Base-by-base conservation (phyloP, 2,113 vertebrate species). In the Apteryx mantelli region DNA sequence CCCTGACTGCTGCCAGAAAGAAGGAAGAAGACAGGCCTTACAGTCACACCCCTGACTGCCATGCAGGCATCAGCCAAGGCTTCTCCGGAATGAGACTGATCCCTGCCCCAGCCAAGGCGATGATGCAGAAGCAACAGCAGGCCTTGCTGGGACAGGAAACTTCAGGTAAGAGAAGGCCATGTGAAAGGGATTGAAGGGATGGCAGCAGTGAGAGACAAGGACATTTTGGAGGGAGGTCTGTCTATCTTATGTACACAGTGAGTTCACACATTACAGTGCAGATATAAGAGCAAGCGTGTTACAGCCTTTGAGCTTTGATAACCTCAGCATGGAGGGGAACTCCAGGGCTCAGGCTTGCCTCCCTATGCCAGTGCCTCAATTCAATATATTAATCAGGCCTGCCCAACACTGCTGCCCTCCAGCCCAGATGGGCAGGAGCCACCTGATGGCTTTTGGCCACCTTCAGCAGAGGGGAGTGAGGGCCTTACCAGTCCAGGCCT, bases 401-500 rank as follows among this genome's bases (percentile, higher is more conserved):
- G 36, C 36, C 44, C 68, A 36, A 53, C 65, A 11, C 21, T 0
- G 1, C 24, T 36, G 34, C 68, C 50, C 32, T 19, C 50, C 28
- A 84, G 52, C 52, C 11, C 53, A 46, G 15, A 9, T 36, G 46
- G 69, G 24, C 22, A 21, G 64, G 58, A 78, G 65, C 17, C 68
- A 28, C 48, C 55, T 5, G 17, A 48, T 58, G 38, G 13, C 69
- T 24, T 56, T 60, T 44, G 56, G 17, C 32, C 64, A 21, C 40
- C 63, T 36, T 44, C 64, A 42, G 30, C 44, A 55, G 44, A 0
- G 0, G 20, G 25, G 34, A 53, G 48, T 1, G 1, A 11, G 46
- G 48, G 38, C 22, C 44, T 99, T 97, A 99, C 95, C 98, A 99
- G 91, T 98, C 97, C 66, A 99, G 81, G 13, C 91, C 91, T 84